Base-by-base conservation (phyloP, 2,888 invertebrate genomes). In the Pseudeuparius sepicola region DNA sequence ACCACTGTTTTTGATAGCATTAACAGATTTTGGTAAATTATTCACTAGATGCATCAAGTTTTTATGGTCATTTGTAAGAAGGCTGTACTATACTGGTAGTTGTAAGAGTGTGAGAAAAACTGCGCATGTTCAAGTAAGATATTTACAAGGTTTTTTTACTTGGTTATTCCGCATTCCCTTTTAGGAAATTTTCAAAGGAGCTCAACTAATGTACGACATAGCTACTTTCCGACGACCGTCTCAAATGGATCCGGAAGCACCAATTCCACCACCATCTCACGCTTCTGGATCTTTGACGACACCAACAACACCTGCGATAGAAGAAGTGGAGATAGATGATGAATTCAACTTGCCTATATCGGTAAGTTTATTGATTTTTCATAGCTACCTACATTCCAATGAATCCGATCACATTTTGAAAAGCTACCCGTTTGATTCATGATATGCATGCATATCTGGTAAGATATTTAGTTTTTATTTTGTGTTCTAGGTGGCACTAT, bases 261-360 rank as follows among this genome's bases (percentile, higher is more conserved):
- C 40, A 6, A 14, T 14, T 9, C 25, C 35, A 14, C 31, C 14
- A 15, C 28, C 5, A 31, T 34, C 20, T 4, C 12, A 18, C 3
- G 26, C 28, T 1, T 14, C 3, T 13, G 5, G 4, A 18, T 12
- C 12, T 7, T 4, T 41, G 4, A 30, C 9, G 4, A 10, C 31
- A 15, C 78, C 79, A 0, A 77, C 73, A 0, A 85, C 87, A 0
- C 86, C 86, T 23, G 84, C 82, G 1, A 75, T 83, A 28, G 81
- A 82, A 18, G 68, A 73, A 2, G 86, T 77, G 48, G 81, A 80
- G 55, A 77, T 90, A 34, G 88, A 87, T 55, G 92, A 94, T 51
- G 88, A 94, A 57, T 96, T 96, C 59, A 93, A 96, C 59, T 63
- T 97, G 34, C 96, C 96, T 0, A 82, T 94, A 18, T 82, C 87